Conservation (phyloP, 1,140 invertebrate genomes). For the Pogonomyrmex barbatus region DNA sequence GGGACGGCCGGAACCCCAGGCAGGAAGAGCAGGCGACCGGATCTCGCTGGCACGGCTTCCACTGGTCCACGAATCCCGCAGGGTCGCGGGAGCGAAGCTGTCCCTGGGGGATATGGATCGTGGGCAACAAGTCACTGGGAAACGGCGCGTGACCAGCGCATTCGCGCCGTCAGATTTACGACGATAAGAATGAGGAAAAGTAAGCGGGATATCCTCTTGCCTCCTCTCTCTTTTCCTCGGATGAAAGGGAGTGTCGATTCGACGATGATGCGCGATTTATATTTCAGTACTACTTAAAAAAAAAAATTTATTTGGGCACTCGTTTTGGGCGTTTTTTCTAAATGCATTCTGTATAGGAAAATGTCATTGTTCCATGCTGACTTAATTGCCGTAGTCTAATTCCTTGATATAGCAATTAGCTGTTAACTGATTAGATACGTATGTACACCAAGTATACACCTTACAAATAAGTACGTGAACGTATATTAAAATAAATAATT, state of each 20-base stretch:
- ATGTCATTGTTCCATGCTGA: not conserved
- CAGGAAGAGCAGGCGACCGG: slow-evolving; percentile 63
- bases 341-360: not conserved
- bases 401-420: not conserved
- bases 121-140: slow-evolving; percentile 78
- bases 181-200: slow-evolving; percentile 69
- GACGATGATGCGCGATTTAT: not conserved
- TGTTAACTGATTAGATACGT: not conserved
- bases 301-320: slow-evolving; percentile 1
- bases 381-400: not conserved
- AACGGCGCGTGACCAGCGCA: slow-evolving; percentile 73
- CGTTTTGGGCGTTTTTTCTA: not conserved
- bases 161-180: slow-evolving; percentile 69
- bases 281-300: not conserved
- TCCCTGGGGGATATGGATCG: slow-evolving; percentile 71
- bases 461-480: not conserved
- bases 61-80: slow-evolving; percentile 40
- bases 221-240: not conserved
- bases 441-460: not conserved
- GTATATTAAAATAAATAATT: not conserved
- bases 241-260: not conserved
- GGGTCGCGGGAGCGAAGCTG: slow-evolving; percentile 48
- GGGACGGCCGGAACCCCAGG: slow-evolving; percentile 37
- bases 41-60: slow-evolving; percentile 68
- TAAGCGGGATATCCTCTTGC: not conserved